Conservation (phyloP, 2,888 invertebrate species). For the Ferrisia virgata region DNA sequence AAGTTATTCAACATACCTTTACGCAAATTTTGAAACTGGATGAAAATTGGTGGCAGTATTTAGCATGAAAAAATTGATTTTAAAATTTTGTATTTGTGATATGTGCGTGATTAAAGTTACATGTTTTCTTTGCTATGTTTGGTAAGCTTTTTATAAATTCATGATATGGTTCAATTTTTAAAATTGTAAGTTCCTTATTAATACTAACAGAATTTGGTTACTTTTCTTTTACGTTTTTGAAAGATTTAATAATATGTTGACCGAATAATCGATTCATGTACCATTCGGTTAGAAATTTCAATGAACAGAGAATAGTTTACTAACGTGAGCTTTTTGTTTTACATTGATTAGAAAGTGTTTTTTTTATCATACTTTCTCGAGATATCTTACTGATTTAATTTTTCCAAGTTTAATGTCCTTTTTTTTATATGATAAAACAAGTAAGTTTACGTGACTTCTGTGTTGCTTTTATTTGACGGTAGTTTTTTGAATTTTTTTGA, state of each 20-base stretch:
- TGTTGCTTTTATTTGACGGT: too few relatives aligned
- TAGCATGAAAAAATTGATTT: neutral
- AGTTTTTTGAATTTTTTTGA: too few relatives aligned
- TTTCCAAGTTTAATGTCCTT: too few relatives aligned
- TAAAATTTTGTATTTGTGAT: neutral
- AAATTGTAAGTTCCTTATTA: neutral
- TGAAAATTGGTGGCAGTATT: neutral
- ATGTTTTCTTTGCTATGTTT: neutral
- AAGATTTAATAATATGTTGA: neutral
- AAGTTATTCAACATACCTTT: neutral
- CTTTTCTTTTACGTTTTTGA: neutral
- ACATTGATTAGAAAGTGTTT: neutral
- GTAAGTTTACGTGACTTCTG: too few relatives aligned
- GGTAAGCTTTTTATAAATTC: conserved; percentile 15
- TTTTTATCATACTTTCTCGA: too few relatives aligned
- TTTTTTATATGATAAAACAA: too few relatives aligned
- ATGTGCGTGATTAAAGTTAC: neutral
- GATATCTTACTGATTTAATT: neutral
- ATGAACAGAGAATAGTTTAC: neutral
- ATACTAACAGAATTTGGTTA: neutral
- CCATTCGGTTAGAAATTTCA: neutral
- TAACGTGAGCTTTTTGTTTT: neutral
- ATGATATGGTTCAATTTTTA: conserved; percentile 8
- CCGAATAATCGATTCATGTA: neutral
- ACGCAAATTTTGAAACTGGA: neutral